Evolutionary conservation across 2,797 vertebrate genomes (phyloP).

Genomic region (Acomys russatus): DNA sequence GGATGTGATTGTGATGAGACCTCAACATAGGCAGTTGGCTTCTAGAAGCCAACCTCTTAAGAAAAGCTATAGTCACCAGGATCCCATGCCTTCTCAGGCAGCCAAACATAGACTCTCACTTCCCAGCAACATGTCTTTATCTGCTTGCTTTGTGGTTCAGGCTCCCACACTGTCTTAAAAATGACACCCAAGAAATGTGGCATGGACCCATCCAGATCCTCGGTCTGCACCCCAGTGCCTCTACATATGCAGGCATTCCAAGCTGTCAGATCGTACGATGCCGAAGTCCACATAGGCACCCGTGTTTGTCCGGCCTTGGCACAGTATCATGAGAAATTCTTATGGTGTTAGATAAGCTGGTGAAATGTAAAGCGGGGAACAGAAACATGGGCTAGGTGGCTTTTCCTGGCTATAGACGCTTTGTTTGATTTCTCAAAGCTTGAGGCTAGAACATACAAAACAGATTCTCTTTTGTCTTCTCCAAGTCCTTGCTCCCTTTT

Average conservation of each 20-base stretch:
- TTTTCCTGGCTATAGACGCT: background rate
- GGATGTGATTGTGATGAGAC: background rate
- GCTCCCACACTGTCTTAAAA: slow-evolving; percentile 3
- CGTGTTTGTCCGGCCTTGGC: background rate
- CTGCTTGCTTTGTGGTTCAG: background rate
- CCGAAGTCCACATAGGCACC: background rate
- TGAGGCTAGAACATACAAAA: background rate
- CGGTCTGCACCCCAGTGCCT: background rate
- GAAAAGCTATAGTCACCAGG: background rate
- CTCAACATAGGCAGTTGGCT: background rate
- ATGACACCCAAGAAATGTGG: background rate
- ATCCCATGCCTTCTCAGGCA: background rate
- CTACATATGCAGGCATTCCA: background rate
- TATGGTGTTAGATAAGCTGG: background rate
- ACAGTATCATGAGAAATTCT: background rate
- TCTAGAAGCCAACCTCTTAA: background rate
- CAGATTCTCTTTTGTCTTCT: background rate
- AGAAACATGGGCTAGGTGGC: fast-evolving
- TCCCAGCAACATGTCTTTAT: background rate
- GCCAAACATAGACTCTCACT: background rate
- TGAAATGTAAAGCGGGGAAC: background rate
- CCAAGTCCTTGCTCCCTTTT: background rate
- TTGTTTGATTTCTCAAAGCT: background rate
- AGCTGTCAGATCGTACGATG: fast-evolving
- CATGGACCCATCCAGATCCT: background rate